A percentile compares a stretch with the other conserved stretches of the same genome.
These are phyloP conservation scores for Malacoctenus gilli DNA, from an alignment of 2,797 vertebrate species.

Conservation along the genomic window DNA sequence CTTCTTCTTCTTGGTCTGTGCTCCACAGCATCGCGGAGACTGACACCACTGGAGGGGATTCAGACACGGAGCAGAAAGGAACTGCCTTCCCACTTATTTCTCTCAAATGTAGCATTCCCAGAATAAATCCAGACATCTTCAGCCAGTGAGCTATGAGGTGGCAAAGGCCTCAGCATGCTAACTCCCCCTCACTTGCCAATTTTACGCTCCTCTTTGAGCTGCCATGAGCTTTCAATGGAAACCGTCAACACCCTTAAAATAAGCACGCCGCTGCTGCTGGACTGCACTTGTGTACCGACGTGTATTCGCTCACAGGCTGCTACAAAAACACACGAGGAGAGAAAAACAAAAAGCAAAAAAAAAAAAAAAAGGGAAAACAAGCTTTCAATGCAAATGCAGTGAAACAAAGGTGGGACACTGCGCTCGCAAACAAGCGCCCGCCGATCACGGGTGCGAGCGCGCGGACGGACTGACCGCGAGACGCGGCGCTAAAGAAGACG, in stretches of 20 bases:
- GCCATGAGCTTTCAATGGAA: conserved; percentile 79
- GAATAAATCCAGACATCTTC: conserved; percentile 86
- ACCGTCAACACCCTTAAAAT: conserved; percentile 81
- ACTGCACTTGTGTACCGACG: conserved; percentile 64
- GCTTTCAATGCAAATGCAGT: conserved; percentile 41
- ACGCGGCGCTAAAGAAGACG: conserved; percentile 47
- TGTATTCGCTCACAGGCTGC: conserved; percentile 38
- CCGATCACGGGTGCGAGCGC: conserved; percentile 24
- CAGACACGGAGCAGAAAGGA: conserved; percentile 63
- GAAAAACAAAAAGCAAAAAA: too few species aligned
- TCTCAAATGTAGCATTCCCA: conserved; percentile 80
- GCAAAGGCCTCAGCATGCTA: conserved; percentile 76
- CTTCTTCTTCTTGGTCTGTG: too few species aligned
- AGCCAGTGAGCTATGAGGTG: conserved; percentile 82
- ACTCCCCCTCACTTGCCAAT: conserved; percentile 79
- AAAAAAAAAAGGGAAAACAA: too few species aligned
- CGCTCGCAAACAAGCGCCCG: background rate
- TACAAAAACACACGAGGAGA: conserved; percentile 30
- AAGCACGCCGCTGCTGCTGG: conserved; percentile 71
- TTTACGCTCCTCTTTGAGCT: conserved; percentile 82
- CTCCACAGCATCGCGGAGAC: conserved; percentile 49
- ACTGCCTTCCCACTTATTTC: conserved; percentile 77
- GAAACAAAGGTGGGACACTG: conserved; percentile 27
- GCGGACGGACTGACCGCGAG: conserved; percentile 35
- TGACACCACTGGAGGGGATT: conserved; percentile 68